Percentiles rank a stretch among this genome's conserved stretches.
phyloP scores from a whole-genome alignment of 2,888 invertebrate species.

The Aphodius sticticus region DNA sequence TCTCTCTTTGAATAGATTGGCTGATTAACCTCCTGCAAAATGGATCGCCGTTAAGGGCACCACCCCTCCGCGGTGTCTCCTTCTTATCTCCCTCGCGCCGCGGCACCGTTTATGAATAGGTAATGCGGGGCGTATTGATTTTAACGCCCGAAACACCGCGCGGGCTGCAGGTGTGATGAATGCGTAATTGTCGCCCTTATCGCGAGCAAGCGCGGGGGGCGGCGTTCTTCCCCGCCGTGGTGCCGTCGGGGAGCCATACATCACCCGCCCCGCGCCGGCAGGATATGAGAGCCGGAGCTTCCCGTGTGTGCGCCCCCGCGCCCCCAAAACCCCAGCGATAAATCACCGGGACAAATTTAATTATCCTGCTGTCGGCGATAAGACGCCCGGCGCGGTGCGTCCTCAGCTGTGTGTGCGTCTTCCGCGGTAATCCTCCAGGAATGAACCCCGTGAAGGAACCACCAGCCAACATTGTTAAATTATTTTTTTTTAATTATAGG shows the following conservation, averaged over 20 bases:
- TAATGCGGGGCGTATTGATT: conserved; percentile 52
- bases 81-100: conserved; percentile 49
- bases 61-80: conserved; percentile 58
- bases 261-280: conserved; percentile 52
- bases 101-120: conserved; percentile 54
- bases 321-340: conserved; percentile 57
- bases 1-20: not conserved
- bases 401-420: conserved; percentile 24
- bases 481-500: not conserved
- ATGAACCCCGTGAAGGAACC: not conserved
- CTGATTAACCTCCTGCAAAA: not conserved
- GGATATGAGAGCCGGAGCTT: conserved; percentile 55
- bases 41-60: not conserved
- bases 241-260: conserved; percentile 58
- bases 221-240: conserved; percentile 50
- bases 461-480: not conserved
- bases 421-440: conserved; percentile 36
- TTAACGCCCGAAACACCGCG: conserved; percentile 43
- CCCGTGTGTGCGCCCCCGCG: conserved; percentile 51
- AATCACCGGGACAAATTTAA: conserved; percentile 68
- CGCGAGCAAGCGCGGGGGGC: conserved; percentile 41
- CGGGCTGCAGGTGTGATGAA: conserved; percentile 47
- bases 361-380: conserved; percentile 66
- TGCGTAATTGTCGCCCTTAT: conserved; percentile 47
- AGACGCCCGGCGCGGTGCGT: conserved; percentile 50